Evolutionary conservation across 1,140 invertebrate genomes (phyloP), one percentile per base, ranked within the genome.

Genomic region (Cyphomyrmex costatus): DNA sequence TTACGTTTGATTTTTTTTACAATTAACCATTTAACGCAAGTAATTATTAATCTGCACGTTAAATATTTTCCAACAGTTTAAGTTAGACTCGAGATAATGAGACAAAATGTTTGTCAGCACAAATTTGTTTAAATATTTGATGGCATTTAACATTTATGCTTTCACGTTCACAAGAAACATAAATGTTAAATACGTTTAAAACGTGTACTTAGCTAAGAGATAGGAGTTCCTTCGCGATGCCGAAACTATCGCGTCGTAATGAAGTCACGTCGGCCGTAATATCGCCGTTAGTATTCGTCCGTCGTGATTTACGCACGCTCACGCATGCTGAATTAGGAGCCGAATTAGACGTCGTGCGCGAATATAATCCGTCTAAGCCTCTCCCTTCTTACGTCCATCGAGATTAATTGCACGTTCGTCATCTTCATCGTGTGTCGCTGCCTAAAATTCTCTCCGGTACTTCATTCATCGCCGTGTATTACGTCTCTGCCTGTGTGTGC

Each of bases 321-420:
- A 51, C 21, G n/a, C 61, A 51, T 65, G 30, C 21, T 42, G 61
- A 66, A 66, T 51, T 66, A 51, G 19, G 14, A 66, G 46, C 7
- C 42, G 27, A 51, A 51, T 78, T 63, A 61, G 7, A 78, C 2
- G 27, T n/a, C 24, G 27, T 14, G n/a, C 46, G 21, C 46, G n/a
- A 66, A 36, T n/a, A 21, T 71, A 73, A 83, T 73, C 21, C 8
- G 19, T 42, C 30, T 73, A 76, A 51, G n/a, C 21, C n/a, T 60
- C 21, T 21, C 7, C 42, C 36, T 76, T 33, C 70, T 74, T 53
- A 21, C 46, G 53, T 36, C n/a, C 36, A 51, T 76, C 21, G 27
- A 84, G 7, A 76, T 83, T 61, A 83, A 71, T 30, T 79, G n/a
- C 86, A 78, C 84, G 24, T 33, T 77, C 30, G 51, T 42, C 53